A percentile compares a stretch with the other conserved stretches of the same genome.
Evolutionary conservation across 2,797 vertebrate genomes (phyloP).

Genomic region (Hyperoplus lanceolatus): DNA sequence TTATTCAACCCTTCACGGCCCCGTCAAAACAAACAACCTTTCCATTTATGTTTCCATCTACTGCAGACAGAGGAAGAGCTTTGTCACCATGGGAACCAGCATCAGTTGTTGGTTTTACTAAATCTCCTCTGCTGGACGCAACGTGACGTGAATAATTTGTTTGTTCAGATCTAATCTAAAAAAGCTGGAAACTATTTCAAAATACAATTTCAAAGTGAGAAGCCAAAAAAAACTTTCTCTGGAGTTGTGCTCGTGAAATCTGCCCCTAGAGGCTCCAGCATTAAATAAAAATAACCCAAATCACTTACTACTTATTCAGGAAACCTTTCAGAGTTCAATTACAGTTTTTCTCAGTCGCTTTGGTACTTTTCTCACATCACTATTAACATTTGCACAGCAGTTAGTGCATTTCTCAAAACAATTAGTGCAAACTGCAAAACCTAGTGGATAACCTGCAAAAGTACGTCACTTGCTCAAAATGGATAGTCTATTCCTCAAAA

Average conservation of each 20-base stretch:
- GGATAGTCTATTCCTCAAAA: too few relatives aligned
- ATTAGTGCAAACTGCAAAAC: too few relatives aligned
- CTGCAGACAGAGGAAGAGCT: neutral
- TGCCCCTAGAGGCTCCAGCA: neutral
- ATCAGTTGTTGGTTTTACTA: slow-evolving; percentile 40
- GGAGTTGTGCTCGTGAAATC: neutral
- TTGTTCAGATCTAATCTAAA: slow-evolving; percentile 4
- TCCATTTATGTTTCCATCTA: neutral
- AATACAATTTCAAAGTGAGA: neutral
- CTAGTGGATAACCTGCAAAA: too few relatives aligned
- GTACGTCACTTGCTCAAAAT: too few relatives aligned
- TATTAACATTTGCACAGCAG: too few relatives aligned
- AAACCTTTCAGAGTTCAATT: neutral
- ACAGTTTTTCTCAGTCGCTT: too few relatives aligned
- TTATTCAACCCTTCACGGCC: neutral
- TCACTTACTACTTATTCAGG: neutral
- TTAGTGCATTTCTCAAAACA: too few relatives aligned
- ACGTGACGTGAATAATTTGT: slow-evolving; percentile 7
- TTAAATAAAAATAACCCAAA: neutral
- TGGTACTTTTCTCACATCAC: too few relatives aligned
- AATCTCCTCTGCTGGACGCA: slow-evolving; percentile 6
- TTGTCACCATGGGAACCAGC: slow-evolving; percentile 53
- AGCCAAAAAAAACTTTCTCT: neutral
- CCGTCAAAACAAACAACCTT: neutral
- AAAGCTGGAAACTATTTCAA: neutral